Percentiles rank a stretch among this genome's conserved stretches.
Evolutionary conservation across 2,113 vertebrate species (phyloP).

Genomic region (Siphamia tubifer): DNA sequence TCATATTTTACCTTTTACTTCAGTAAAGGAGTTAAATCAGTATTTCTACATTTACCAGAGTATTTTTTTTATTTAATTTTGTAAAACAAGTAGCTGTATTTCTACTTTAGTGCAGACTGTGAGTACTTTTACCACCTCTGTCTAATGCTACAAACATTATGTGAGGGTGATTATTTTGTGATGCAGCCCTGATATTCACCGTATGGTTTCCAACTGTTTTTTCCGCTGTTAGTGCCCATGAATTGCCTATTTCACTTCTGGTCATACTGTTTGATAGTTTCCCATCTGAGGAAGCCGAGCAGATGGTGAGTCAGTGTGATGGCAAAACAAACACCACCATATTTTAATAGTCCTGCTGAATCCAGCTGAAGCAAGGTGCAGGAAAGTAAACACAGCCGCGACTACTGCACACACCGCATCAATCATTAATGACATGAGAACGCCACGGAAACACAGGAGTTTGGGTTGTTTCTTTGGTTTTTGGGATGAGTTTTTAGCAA

Average conservation of each 20-base stretch:
- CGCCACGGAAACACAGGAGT: too few relatives aligned
- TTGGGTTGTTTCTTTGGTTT: too few relatives aligned
- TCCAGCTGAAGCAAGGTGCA: constrained; percentile 28
- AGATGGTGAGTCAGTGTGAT: background rate
- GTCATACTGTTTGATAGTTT: background rate
- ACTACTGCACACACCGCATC: background rate
- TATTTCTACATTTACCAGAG: too few relatives aligned
- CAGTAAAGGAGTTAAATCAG: too few relatives aligned
- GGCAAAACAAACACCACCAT: constrained; percentile 10
- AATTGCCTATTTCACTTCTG: background rate
- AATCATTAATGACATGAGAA: too few relatives aligned
- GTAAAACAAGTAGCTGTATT: too few relatives aligned
- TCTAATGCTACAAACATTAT: too few relatives aligned
- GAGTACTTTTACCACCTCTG: too few relatives aligned
- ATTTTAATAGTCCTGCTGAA: constrained; percentile 21
- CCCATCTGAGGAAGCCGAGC: background rate
- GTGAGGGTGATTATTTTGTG: background rate
- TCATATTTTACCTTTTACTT: too few relatives aligned
- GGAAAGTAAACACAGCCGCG: constrained; percentile 26
- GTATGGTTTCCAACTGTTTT: background rate
- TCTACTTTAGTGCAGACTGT: too few relatives aligned
- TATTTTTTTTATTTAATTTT: too few relatives aligned
- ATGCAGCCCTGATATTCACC: background rate
- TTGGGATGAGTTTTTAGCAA: too few relatives aligned
- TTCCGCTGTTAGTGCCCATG: background rate